phyloP scores from a whole-genome alignment of 1,140 invertebrate genomes.

The Catajapyx aquilonaris region DNA sequence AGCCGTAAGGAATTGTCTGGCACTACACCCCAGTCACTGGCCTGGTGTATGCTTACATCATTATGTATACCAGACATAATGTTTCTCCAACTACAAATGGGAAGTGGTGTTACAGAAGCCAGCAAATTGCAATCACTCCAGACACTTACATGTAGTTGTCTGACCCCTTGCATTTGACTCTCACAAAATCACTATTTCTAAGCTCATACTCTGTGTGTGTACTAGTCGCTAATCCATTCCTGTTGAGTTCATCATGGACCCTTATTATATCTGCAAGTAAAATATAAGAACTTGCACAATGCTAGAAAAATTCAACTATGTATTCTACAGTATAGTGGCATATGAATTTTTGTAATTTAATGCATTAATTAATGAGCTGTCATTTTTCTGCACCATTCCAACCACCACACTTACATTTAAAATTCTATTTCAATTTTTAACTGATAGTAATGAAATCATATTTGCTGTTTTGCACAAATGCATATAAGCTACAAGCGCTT shows the following conservation, averaged over 20 bases:
- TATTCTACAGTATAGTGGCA: not conserved
- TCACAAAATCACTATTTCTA: slow-evolving; percentile 39
- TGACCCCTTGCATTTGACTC: slow-evolving; percentile 29
- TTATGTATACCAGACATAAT: slow-evolving; percentile 30
- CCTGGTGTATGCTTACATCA: slow-evolving; percentile 22
- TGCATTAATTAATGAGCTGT: not conserved
- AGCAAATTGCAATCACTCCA: not conserved
- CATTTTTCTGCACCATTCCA: slow-evolving; percentile 1
- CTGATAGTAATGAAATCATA: slow-evolving; percentile 4
- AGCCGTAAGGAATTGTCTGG: slow-evolving; percentile 28
- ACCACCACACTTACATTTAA: not conserved
- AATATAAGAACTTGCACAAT: not conserved
- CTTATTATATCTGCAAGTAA: slow-evolving; percentile 33
- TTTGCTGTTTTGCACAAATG: not conserved
- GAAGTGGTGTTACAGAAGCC: not conserved
- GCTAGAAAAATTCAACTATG: not conserved
- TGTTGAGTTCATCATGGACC: slow-evolving; percentile 29
- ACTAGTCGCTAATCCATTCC: slow-evolving; percentile 24
- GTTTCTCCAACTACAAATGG: slow-evolving; percentile 28
- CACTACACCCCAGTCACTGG: slow-evolving; percentile 27
- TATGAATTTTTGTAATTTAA: not conserved
- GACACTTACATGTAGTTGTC: slow-evolving; percentile 25
- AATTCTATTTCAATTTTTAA: not conserved
- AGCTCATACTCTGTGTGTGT: slow-evolving; percentile 34
- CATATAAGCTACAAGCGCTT: slow-evolving; percentile 5